Evolutionary conservation across 2,797 vertebrate species (phyloP), one percentile per base, ranked within the genome.

Genomic region (Gadopsis marmoratus): DNA sequence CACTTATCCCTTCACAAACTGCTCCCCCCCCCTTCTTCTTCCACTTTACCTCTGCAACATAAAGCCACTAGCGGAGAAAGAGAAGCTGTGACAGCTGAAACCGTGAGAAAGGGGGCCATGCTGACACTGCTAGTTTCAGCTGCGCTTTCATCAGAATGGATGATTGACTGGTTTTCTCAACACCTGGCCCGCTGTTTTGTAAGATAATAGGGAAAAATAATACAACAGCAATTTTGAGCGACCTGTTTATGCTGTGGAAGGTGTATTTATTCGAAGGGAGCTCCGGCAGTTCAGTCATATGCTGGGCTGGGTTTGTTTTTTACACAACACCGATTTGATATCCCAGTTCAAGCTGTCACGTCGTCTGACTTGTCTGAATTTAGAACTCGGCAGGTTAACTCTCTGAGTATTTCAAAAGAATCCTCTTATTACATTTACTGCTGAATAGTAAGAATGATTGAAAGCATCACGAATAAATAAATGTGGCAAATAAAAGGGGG

Each of bases 91-190:
- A 88, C 88, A 90, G 78, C 86, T 85, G 79, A 88, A 89, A 78
- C 65, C 1, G 33, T 41, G 88, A 88, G 91, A 89, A 85, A 85
- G 86, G 85, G 83, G 84, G 72, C 70, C 31, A 33, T 50, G 88
- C 91, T 92, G 85, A 93, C 84, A 35, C 73, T 10, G 85, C 86
- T 45, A 3, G 45, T 90, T 86, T 89, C 69, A 72, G 81, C 71
- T 56, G 45, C 4, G 19, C 80, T 87, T 84, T 91, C 82, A 76
- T 79, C 72, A 19, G 29, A 29, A 77, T 54, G 69, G 65, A 85
- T 89, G 85, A 93, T 86, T 86, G 91, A 92, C 89, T 77, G 81
- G 26, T 83, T 76, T 71, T 73, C 74, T 72, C 60, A 83, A 81
- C 85, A 91, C 89, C 85, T 89, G 85, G 64, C 67, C 77, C 31